Percentiles rank a stretch among this genome's conserved stretches.
phyloP scores from a whole-genome alignment of 2,797 vertebrate genomes.

The Phrynocephalus forsythii region DNA sequence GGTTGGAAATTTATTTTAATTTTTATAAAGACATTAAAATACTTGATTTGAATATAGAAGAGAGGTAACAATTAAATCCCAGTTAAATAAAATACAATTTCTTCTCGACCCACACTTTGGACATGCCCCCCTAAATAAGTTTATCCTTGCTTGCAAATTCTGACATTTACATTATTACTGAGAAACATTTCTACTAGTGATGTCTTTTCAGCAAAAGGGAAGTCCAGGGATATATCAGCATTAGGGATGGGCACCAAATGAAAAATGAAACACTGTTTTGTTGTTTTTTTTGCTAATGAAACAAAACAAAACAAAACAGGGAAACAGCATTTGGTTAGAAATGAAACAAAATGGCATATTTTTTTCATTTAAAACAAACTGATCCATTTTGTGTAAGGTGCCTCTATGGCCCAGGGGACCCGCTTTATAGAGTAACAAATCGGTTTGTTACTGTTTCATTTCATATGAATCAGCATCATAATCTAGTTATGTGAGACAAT shows the following conservation, averaged over 20 bases:
- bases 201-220: neutral
- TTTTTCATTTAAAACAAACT: too few relatives aligned
- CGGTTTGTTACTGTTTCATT: too few relatives aligned
- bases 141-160: neutral
- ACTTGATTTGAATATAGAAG: neutral
- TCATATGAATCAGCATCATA: too few relatives aligned
- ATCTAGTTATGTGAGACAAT: neutral
- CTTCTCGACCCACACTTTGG: neutral
- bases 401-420: too few relatives aligned
- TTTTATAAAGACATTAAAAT: conserved; percentile 4
- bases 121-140: neutral
- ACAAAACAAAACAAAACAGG: too few relatives aligned
- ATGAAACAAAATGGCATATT: too few relatives aligned
- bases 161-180: neutral
- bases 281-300: too few relatives aligned
- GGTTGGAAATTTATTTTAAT: neutral
- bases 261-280: too few relatives aligned
- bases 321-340: too few relatives aligned
- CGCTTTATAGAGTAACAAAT: too few relatives aligned
- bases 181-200: neutral
- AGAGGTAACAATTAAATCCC: neutral
- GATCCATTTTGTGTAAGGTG: too few relatives aligned
- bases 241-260: too few relatives aligned
- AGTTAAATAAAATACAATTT: neutral
- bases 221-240: neutral